A percentile compares a stretch with the other conserved stretches of the same genome.
Conservation (phyloP, 2,888 invertebrate genomes). For the Tyria jacobaeae region DNA sequence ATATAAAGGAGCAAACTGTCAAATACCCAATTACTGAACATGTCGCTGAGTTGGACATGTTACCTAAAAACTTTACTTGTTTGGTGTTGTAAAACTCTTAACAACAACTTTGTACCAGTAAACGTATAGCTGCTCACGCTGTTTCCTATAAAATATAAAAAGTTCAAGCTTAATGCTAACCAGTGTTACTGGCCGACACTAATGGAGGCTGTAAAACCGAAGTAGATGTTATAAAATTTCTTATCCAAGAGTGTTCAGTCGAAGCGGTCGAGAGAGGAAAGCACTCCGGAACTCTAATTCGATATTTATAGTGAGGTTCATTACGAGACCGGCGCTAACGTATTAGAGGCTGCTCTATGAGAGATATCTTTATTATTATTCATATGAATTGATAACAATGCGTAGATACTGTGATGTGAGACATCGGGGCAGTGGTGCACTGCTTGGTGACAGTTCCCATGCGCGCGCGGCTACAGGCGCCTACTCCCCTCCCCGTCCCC, state of each 20-base stretch:
- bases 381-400: constrained; percentile 54
- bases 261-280: constrained; percentile 8
- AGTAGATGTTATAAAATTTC: constrained; percentile 42
- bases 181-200: constrained; percentile 38
- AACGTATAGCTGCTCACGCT: not conserved
- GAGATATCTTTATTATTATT: constrained; percentile 63
- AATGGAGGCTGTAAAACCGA: constrained; percentile 42
- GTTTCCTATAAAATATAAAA: not conserved
- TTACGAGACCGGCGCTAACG: constrained; percentile 35
- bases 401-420: constrained; percentile 54
- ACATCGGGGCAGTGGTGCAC: constrained; percentile 52
- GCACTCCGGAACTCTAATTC: constrained; percentile 32
- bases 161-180: constrained; percentile 39
- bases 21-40: not conserved
- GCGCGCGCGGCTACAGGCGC: constrained; percentile 57
- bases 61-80: not conserved
- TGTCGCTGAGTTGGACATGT: not conserved
- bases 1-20: not conserved
- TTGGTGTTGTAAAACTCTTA: not conserved
- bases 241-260: constrained; percentile 22
- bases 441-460: constrained; percentile 69
- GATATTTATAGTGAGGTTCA: constrained; percentile 47
- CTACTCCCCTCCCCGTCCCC: constrained; percentile 48
- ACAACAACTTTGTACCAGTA: not conserved
- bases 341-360: constrained; percentile 29